These are phyloP conservation scores for Myxocyprinus asiaticus DNA, from an alignment of 2,113 vertebrate species.

Conservation along the genomic window DNA sequence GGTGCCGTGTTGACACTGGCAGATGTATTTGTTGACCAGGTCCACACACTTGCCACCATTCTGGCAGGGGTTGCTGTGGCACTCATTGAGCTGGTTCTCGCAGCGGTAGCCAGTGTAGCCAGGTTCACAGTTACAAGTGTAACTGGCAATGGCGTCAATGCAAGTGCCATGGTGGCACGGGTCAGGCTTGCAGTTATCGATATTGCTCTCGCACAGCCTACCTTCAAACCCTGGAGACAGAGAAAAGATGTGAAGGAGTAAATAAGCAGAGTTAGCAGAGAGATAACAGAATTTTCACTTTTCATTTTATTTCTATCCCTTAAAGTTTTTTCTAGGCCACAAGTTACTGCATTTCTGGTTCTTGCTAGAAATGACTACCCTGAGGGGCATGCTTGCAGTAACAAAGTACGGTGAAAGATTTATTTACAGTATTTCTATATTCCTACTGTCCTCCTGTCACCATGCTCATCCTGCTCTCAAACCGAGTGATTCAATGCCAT, in stretches of 20 bases:
- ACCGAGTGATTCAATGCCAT: slow-evolving; percentile 1
- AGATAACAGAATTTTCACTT: too few relatives aligned
- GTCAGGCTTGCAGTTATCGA: slow-evolving; percentile 90
- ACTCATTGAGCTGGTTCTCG: slow-evolving; percentile 93
- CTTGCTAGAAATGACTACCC: slow-evolving; percentile 5
- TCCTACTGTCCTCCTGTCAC: neutral
- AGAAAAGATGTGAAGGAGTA: neutral
- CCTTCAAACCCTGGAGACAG: slow-evolving; percentile 84
- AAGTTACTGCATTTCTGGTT: neutral
- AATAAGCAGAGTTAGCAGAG: neutral
- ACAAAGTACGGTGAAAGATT: neutral
- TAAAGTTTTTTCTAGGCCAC: neutral
- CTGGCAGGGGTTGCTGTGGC: slow-evolving; percentile 90
- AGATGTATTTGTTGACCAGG: slow-evolving; percentile 88
- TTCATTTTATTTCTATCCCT: too few relatives aligned
- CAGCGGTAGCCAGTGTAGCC: slow-evolving; percentile 91
- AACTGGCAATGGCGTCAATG: slow-evolving; percentile 88
- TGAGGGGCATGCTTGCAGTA: neutral
- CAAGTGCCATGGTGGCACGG: slow-evolving; percentile 92
- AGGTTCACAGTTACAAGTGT: slow-evolving; percentile 83
- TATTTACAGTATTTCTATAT: neutral
- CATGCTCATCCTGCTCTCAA: neutral
- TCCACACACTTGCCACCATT: slow-evolving; percentile 90
- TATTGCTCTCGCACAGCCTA: slow-evolving; percentile 84
- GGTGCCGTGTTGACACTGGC: slow-evolving; percentile 87